Base-by-base conservation (phyloP, 2,113 vertebrate genomes). In the Felis chaus region DNA sequence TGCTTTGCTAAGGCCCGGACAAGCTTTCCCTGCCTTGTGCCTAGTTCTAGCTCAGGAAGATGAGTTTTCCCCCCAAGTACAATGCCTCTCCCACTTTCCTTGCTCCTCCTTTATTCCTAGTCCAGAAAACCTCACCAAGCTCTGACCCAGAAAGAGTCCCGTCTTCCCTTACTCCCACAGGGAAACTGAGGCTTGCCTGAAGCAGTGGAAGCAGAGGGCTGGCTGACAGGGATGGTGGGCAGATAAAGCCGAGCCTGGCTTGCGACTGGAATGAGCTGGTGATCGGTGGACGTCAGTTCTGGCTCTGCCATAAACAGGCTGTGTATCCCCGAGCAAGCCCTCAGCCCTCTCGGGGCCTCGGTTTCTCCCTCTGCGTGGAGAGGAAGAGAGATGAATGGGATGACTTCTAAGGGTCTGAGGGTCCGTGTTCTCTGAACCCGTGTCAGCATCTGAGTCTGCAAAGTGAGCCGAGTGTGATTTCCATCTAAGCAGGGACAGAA, bases 181-280 rank as follows among this genome's bases (percentile, higher is more conserved):
- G 95, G 69, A 89, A 92, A 92, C 78, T 88, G 92, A 96, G 82
- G 92, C 76, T 78, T 76, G 91, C 41, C 10, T 65, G 27, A 27
- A 13, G 11, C 41, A 0, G 5, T 21, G n/a, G 95, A 57, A 76
- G 61, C 33, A 14, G 39, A 36, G 31, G 27, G 65, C 92, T 80
- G n/a, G 82, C 68, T 78, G 68, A 16, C 1, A 68, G 48, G 41
- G 66, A 29, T 39, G 41, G 14, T 33, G 31, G 25, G 2, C 36
- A n/a, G 23, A 39, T 15, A 78, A 31, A 55, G 50, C 48, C 25
- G 63, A 73, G 53, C 63, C 78, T 73, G 29, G 27, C 18, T 21
- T 82, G 95, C 73, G 87, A 36, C 81, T 57, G 11, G 5, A 61
- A 31, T 31, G 2, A 91, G 91, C 94, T 45, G 68, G 33, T 41